These are phyloP conservation scores for Telenomus remus DNA, from an alignment of 1,140 invertebrate species.

Conservation along the genomic window DNA sequence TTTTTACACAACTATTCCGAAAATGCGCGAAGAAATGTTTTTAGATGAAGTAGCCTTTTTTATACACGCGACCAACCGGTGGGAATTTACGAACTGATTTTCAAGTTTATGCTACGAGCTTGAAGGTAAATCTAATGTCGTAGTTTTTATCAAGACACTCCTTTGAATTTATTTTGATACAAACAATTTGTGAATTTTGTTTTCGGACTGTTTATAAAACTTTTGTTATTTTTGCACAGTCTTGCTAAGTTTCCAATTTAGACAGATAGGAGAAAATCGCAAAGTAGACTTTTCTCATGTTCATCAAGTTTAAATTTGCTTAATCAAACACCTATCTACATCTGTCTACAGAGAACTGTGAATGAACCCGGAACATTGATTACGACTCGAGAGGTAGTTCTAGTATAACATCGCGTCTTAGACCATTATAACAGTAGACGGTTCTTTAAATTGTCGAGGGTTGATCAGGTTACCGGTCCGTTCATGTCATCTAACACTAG, in stretches of 20 bases:
- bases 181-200: no score
- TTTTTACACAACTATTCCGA: slow-evolving; percentile 41
- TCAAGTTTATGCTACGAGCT: no score
- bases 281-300: neutral
- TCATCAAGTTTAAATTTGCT: neutral
- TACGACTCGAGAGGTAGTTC: slow-evolving; percentile 9
- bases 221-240: no score
- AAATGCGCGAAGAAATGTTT: slow-evolving; percentile 3
- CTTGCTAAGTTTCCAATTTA: no score
- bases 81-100: slow-evolving; percentile 2
- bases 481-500: slow-evolving; percentile 36
- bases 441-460: slow-evolving; percentile 24
- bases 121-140: no score
- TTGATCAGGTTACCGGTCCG: slow-evolving; percentile 31
- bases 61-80: neutral
- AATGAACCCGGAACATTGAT: slow-evolving; percentile 19
- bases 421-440: slow-evolving; percentile 28
- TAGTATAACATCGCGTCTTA: slow-evolving; percentile 9
- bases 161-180: no score
- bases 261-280: no score
- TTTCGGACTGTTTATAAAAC: no score
- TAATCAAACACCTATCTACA: slow-evolving; percentile 6
- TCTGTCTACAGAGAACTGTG: neutral
- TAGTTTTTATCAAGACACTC: no score
- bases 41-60: slow-evolving; percentile 19